Percentiles rank a stretch among this genome's conserved stretches.
Evolutionary conservation across 2,888 invertebrate species (phyloP).

Genomic region (Schrankia costaestrigalis): DNA sequence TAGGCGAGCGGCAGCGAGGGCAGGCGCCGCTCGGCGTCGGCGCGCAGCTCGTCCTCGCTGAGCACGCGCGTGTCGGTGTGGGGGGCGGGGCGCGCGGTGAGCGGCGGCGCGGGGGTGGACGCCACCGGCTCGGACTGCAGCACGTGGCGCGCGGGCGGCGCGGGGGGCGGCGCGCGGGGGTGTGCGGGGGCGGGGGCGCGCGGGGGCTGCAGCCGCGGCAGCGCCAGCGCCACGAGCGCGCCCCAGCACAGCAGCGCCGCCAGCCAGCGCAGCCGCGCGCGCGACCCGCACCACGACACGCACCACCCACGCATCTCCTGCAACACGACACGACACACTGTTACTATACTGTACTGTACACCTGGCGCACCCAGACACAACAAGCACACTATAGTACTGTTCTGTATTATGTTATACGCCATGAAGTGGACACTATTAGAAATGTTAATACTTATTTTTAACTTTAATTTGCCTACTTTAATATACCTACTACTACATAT

Average conservation of each 20-base stretch:
- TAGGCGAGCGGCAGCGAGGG: conserved; percentile 92
- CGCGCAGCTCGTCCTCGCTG: conserved; percentile 87
- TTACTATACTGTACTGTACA: not conserved
- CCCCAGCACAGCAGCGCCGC: conserved; percentile 67
- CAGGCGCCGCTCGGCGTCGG: conserved; percentile 88
- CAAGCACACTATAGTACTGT: not conserved
- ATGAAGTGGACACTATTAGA: too few species aligned
- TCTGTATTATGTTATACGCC: not conserved
- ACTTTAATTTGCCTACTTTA: too few species aligned
- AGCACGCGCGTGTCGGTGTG: conserved; percentile 58
- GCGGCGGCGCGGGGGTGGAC: conserved; percentile 33
- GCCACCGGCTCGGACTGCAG: conserved; percentile 48
- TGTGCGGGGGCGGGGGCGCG: too few species aligned
- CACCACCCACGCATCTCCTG: conserved; percentile 69
- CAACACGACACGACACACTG: conserved; percentile 19
- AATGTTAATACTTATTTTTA: too few species aligned
- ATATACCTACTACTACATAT: too few species aligned
- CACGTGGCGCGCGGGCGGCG: conserved; percentile 41
- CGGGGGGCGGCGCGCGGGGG: conserved; percentile 33
- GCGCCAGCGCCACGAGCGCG: conserved; percentile 56
- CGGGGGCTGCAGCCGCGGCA: conserved; percentile 56
- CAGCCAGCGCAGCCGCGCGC: conserved; percentile 63
- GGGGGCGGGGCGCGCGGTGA: conserved; percentile 32
- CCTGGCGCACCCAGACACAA: too few species aligned
- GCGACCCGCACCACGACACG: conserved; percentile 47